phyloP scores from a whole-genome alignment of 2,888 invertebrate genomes.

The Falcaria lacertinaria region DNA sequence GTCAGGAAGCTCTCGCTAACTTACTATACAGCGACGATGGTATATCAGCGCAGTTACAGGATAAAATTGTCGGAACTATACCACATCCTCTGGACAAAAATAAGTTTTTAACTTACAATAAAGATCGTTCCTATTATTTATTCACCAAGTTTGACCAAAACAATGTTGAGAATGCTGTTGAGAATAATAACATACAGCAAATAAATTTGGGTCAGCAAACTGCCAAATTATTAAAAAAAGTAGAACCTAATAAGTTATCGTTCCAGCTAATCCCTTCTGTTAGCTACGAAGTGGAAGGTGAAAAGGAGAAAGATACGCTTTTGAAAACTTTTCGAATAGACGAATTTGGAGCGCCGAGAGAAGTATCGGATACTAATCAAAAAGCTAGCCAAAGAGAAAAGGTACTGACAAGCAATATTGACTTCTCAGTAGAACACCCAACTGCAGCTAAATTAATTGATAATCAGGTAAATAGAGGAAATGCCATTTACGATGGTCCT shows the following conservation, averaged over 20 bases:
- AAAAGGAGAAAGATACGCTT: slow-evolving; percentile 54
- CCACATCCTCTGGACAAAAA: slow-evolving; percentile 59
- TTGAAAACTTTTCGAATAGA: slow-evolving; percentile 54
- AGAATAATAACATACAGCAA: slow-evolving; percentile 17
- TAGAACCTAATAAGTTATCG: slow-evolving; percentile 34
- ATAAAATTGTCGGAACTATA: slow-evolving; percentile 64
- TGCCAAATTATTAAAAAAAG: slow-evolving; percentile 23
- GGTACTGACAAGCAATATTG: slow-evolving; percentile 37
- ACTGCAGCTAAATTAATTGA: slow-evolving; percentile 29
- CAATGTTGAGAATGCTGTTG: slow-evolving; percentile 21
- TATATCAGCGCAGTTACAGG: slow-evolving; percentile 63
- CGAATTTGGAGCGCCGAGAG: slow-evolving; percentile 49
- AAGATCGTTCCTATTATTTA: slow-evolving; percentile 63
- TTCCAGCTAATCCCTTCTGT: slow-evolving; percentile 63
- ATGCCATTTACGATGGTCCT: slow-evolving; percentile 55
- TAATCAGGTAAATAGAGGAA: slow-evolving; percentile 28
- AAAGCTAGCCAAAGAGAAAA: slow-evolving; percentile 8
- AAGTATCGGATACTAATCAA: slow-evolving; percentile 19
- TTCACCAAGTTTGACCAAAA: slow-evolving; percentile 52
- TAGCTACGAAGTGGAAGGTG: slow-evolving; percentile 56
- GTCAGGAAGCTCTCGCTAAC: slow-evolving; percentile 42
- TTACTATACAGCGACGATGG: slow-evolving; percentile 47
- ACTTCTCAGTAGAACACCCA: slow-evolving; percentile 48
- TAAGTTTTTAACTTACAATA: slow-evolving; percentile 62
- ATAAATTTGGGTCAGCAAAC: slow-evolving; percentile 15